phyloP scores from a whole-genome alignment of 2,797 vertebrate species.

The Heliangelus exortis region DNA sequence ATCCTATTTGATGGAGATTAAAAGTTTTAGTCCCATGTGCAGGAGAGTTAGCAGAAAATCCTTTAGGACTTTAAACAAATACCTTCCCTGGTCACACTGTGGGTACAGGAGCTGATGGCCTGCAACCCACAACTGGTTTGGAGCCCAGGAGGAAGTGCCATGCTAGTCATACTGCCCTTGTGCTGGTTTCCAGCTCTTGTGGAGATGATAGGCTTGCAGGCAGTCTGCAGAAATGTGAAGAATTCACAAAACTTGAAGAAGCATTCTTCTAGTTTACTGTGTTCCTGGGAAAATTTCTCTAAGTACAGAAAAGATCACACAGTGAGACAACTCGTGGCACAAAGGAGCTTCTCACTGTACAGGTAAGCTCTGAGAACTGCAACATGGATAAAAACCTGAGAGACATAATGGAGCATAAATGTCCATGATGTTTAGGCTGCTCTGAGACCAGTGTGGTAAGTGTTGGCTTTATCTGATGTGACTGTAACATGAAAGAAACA shows the following conservation, averaged over 20 bases:
- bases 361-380: background rate
- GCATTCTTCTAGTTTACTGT: background rate
- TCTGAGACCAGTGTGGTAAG: background rate
- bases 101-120: background rate
- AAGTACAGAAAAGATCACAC: background rate
- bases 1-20: background rate
- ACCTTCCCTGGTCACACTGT: background rate
- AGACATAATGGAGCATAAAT: background rate
- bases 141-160: rapidly evolving
- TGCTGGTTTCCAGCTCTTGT: background rate
- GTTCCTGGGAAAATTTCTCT: background rate
- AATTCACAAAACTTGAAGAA: background rate
- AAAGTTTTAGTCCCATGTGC: background rate
- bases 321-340: background rate
- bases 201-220: background rate
- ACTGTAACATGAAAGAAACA: background rate
- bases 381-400: background rate
- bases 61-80: background rate
- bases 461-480: background rate
- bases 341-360: background rate
- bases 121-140: background rate
- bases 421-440: background rate
- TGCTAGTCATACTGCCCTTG: background rate
- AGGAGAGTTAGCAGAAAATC: background rate
- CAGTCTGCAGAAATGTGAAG: background rate